Evolutionary conservation across 2,888 invertebrate species (phyloP).

Genomic region (Phaedon cochleariae): DNA sequence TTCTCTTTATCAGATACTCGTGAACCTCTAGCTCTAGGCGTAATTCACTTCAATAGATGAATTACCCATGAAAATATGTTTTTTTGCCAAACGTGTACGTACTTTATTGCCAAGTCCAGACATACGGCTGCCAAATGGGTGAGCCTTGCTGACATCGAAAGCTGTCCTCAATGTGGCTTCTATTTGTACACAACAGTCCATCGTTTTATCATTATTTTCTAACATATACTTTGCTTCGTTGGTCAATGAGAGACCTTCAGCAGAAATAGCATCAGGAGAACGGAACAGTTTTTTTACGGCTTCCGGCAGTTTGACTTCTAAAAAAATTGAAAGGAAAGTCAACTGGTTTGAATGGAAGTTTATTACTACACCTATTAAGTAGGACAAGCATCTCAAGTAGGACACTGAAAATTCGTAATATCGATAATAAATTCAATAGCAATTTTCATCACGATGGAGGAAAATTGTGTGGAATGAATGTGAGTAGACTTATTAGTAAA

Average conservation of each 20-base stretch:
- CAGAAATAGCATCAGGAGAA: slow-evolving; percentile 41
- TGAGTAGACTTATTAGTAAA: no score
- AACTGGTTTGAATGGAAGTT: no score
- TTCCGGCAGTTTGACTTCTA: slow-evolving; percentile 47
- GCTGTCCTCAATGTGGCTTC: slow-evolving; percentile 46
- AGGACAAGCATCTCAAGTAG: no score
- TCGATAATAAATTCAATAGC: no score
- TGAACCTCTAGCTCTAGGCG: no score
- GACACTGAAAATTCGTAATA: no score
- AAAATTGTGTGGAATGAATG: no score
- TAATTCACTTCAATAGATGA: no score
- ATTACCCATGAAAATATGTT: no score
- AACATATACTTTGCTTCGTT: slow-evolving; percentile 49
- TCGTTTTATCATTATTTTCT: slow-evolving; percentile 41
- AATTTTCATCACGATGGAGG: no score
- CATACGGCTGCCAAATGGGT: slow-evolving; percentile 70
- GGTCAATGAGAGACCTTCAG: slow-evolving; percentile 38
- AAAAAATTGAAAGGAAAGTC: slow-evolving; percentile 15
- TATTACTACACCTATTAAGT: no score
- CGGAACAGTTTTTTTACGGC: slow-evolving; percentile 46
- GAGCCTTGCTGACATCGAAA: slow-evolving; percentile 59
- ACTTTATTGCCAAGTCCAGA: slow-evolving; percentile 64
- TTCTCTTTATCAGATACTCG: no score
- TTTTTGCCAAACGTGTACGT: slow-evolving; percentile 17
- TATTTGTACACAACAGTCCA: slow-evolving; percentile 51